Percentiles rank a stretch among this genome's conserved stretches.
These are phyloP conservation scores for Dendrocincla tyrannina DNA, from an alignment of 2,797 vertebrate species.

Conservation along the genomic window DNA sequence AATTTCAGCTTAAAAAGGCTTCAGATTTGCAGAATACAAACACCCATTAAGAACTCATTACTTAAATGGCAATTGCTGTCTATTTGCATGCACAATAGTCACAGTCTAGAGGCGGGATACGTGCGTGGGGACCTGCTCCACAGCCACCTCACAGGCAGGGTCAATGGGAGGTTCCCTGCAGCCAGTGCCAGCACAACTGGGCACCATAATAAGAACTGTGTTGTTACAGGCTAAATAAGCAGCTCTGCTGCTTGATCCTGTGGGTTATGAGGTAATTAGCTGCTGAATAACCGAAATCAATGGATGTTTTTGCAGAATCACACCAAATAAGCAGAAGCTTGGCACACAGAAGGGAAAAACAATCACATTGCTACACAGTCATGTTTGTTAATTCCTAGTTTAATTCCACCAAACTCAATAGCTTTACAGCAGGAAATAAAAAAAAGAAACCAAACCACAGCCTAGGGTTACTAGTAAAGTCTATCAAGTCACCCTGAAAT, in stretches of 20 bases:
- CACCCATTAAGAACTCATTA: neutral
- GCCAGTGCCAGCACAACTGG: slow-evolving; percentile 9
- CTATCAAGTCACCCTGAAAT: slow-evolving; percentile 1
- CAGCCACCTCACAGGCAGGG: neutral
- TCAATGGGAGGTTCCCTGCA: neutral
- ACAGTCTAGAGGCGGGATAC: neutral
- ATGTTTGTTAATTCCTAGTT: slow-evolving; percentile 2
- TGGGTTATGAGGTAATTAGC: slow-evolving; percentile 38
- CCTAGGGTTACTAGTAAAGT: neutral
- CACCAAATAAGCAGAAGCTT: slow-evolving; percentile 22
- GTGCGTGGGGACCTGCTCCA: neutral
- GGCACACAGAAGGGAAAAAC: slow-evolving; percentile 5
- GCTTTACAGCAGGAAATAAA: neutral
- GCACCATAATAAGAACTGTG: neutral
- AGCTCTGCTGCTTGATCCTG: slow-evolving; percentile 13
- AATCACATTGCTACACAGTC: neutral
- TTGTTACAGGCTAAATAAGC: neutral
- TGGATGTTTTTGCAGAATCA: slow-evolving; percentile 21
- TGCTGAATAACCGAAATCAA: slow-evolving; percentile 42
- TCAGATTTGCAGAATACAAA: neutral
- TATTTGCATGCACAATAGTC: neutral
- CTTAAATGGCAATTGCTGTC: neutral
- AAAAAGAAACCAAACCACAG: neutral
- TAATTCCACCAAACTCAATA: neutral
- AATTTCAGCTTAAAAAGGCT: neutral